Percentiles rank a stretch among this genome's conserved stretches.
Evolutionary conservation across 2,888 invertebrate genomes (phyloP).

Genomic region (Drosophila paranaensis): DNA sequence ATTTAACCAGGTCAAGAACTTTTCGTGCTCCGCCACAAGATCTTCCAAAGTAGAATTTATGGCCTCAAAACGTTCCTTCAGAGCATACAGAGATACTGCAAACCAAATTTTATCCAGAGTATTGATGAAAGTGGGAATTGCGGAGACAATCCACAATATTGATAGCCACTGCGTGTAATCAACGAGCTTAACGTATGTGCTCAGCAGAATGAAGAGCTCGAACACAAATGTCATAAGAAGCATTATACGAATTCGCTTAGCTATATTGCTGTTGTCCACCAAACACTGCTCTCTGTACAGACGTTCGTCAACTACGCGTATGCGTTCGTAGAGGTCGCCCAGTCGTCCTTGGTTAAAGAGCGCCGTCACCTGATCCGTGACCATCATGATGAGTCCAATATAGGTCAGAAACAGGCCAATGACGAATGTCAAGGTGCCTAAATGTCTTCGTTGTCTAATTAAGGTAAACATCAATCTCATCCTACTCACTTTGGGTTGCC

Average conservation of each 20-base stretch:
- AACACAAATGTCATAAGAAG: conserved; percentile 70
- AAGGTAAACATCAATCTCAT: neutral
- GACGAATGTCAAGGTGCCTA: conserved; percentile 83
- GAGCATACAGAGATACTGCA: conserved; percentile 78
- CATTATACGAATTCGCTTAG: conserved; percentile 75
- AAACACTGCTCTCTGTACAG: conserved; percentile 78
- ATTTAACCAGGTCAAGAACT: conserved; percentile 59
- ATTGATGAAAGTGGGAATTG: conserved; percentile 82
- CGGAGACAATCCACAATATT: conserved; percentile 79
- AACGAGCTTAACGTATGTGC: conserved; percentile 76
- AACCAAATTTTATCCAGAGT: conserved; percentile 85
- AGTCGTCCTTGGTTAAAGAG: conserved; percentile 81
- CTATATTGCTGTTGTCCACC: conserved; percentile 73
- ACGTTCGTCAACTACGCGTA: conserved; percentile 82
- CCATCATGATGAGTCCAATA: conserved; percentile 84
- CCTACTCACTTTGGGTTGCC: conserved; percentile 80
- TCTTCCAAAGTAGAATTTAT: conserved; percentile 73
- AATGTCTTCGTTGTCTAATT: neutral
- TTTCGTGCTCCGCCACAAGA: conserved; percentile 76
- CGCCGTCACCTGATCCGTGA: conserved; percentile 82
- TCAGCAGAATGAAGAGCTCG: conserved; percentile 76
- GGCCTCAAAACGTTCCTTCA: conserved; percentile 82
- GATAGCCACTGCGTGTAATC: conserved; percentile 76
- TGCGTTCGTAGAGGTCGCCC: conserved; percentile 81
- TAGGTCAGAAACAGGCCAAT: conserved; percentile 84